Conservation (phyloP, 2,797 vertebrate species). For the Cacajao melanocephalus region DNA sequence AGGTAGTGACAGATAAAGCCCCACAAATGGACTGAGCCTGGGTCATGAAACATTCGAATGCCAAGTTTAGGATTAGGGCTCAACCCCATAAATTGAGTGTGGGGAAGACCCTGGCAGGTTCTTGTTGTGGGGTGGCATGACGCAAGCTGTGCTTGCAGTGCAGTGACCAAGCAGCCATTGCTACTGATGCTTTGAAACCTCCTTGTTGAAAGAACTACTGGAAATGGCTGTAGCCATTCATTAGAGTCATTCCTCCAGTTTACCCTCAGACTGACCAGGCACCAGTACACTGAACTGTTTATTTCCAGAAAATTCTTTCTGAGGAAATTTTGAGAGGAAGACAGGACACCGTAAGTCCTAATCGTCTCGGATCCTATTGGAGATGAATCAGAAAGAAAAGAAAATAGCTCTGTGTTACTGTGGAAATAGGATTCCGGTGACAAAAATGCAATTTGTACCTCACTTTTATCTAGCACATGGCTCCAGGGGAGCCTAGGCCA, state of each 20-base stretch:
- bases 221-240: not conserved
- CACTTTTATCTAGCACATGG: not conserved
- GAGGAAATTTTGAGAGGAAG: no score
- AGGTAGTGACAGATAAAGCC: not conserved
- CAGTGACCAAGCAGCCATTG: no score
- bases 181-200: not conserved
- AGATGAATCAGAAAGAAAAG: not conserved
- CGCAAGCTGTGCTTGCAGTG: no score
- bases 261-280: not conserved
- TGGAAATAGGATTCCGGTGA: not conserved
- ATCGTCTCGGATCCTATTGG: no score
- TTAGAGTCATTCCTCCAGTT: not conserved
- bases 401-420: not conserved
- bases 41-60: not conserved
- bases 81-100: not conserved
- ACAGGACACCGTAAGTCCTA: not conserved
- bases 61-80: not conserved
- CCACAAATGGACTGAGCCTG: not conserved
- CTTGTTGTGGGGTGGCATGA: no score
- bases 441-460: not conserved
- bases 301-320: not conserved
- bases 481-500: not conserved
- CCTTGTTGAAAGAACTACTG: not conserved
- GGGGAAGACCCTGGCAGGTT: not conserved
- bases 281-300: not conserved